These are phyloP conservation scores for Eulacestoma nigropectus DNA, from an alignment of 2,113 vertebrate species.

Conservation along the genomic window DNA sequence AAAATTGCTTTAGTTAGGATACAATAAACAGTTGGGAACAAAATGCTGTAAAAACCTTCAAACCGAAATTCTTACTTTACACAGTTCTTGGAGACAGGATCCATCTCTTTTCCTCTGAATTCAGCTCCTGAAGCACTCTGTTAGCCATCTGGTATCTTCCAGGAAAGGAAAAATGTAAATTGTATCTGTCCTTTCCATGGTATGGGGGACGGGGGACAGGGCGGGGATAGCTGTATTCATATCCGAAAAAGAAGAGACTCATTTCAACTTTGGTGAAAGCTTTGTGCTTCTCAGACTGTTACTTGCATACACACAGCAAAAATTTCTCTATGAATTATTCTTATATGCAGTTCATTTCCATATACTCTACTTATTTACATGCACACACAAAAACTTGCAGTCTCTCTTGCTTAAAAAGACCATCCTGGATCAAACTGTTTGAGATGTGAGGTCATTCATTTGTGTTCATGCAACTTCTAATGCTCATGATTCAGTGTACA, in stretches of 20 bases:
- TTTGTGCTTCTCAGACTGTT: background rate
- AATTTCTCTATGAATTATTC: background rate
- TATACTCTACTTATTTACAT: background rate
- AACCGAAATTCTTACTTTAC: background rate
- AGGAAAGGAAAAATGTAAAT: conserved; percentile 7
- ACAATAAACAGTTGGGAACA: background rate
- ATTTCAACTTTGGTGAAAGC: background rate
- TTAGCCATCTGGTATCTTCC: conserved; percentile 40
- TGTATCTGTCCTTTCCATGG: background rate
- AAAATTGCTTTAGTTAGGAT: background rate
- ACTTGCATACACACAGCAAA: background rate
- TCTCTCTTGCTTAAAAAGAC: background rate
- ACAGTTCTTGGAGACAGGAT: background rate
- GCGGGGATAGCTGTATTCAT: background rate
- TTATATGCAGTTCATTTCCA: background rate
- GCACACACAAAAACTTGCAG: background rate
- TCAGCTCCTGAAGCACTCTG: background rate
- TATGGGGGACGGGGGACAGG: background rate
- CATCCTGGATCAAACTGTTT: background rate
- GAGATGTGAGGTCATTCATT: background rate
- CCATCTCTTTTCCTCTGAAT: background rate
- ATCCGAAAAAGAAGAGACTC: background rate
- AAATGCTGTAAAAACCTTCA: conserved; percentile 12
- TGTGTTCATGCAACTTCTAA: background rate
- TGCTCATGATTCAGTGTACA: background rate